A percentile compares a stretch with the other conserved stretches of the same genome.
Conservation (phyloP, 2,888 invertebrate genomes). For the Rutpela maculata region DNA sequence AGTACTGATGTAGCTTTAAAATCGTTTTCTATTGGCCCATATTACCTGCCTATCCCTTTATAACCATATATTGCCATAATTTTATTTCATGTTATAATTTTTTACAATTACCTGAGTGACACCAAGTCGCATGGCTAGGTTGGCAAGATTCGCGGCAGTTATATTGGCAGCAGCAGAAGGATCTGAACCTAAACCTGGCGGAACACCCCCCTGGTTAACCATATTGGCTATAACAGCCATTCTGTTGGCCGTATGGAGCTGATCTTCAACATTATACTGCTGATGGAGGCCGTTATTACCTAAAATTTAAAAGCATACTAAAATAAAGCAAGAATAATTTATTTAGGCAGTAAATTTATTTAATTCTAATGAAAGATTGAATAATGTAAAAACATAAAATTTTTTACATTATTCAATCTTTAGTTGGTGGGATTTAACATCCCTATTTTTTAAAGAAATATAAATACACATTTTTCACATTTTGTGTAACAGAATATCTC, state of each 20-base stretch:
- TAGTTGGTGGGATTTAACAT: too few species aligned
- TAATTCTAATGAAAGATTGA: background rate
- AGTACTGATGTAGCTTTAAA: too few species aligned
- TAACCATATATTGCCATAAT: too few species aligned
- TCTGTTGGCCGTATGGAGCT: conserved; percentile 77
- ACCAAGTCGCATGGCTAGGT: conserved; percentile 82
- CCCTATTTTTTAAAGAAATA: too few species aligned
- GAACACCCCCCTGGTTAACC: conserved; percentile 79
- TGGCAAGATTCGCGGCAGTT: conserved; percentile 80
- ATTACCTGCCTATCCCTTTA: too few species aligned
- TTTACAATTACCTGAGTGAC: conserved; percentile 70
- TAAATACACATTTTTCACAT: too few species aligned
- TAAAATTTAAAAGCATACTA: conserved; percentile 50
- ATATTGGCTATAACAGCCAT: conserved; percentile 85
- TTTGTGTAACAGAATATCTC: too few species aligned
- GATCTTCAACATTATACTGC: conserved; percentile 80
- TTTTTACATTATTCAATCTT: too few species aligned
- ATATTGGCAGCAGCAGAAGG: conserved; percentile 79
- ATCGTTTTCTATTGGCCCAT: too few species aligned
- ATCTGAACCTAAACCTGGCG: conserved; percentile 76
- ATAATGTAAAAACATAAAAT: too few species aligned
- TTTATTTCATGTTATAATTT: background rate
- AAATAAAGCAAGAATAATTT: background rate
- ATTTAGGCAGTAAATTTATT: conserved; percentile 5
- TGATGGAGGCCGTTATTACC: conserved; percentile 78